Evolutionary conservation across 2,113 vertebrate genomes (phyloP).

Genomic region (Stercorarius parasiticus): DNA sequence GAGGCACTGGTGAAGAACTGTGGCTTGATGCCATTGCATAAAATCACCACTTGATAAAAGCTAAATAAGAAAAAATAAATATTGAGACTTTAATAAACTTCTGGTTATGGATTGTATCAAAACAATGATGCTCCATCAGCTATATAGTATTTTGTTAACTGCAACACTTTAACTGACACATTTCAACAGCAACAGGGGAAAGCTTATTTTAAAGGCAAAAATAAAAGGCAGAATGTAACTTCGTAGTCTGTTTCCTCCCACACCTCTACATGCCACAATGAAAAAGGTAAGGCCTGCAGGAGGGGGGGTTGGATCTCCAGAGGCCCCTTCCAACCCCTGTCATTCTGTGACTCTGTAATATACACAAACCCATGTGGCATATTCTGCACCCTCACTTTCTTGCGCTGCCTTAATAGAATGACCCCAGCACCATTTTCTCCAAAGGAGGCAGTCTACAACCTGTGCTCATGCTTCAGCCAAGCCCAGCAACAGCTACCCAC

Average conservation of each 20-base stretch:
- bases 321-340: no score
- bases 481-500: background rate
- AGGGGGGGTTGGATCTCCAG: no score
- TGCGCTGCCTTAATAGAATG: accelerated
- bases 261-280: background rate
- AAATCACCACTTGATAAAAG: slow-evolving; percentile 80
- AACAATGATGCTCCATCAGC: background rate
- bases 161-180: background rate
- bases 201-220: background rate
- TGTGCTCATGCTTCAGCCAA: accelerated
- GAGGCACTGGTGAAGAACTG: slow-evolving; percentile 89
- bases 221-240: background rate
- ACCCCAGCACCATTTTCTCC: background rate
- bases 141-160: background rate
- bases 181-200: background rate
- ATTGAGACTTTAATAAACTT: background rate
- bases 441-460: background rate
- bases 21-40: slow-evolving; percentile 96
- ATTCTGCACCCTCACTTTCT: background rate
- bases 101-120: background rate
- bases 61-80: slow-evolving; percentile 63
- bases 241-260: background rate
- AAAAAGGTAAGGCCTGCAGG: background rate
- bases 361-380: background rate
- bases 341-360: no score